Evolutionary conservation across 2,113 vertebrate genomes (phyloP).

Genomic region (Pterocles gutturalis): DNA sequence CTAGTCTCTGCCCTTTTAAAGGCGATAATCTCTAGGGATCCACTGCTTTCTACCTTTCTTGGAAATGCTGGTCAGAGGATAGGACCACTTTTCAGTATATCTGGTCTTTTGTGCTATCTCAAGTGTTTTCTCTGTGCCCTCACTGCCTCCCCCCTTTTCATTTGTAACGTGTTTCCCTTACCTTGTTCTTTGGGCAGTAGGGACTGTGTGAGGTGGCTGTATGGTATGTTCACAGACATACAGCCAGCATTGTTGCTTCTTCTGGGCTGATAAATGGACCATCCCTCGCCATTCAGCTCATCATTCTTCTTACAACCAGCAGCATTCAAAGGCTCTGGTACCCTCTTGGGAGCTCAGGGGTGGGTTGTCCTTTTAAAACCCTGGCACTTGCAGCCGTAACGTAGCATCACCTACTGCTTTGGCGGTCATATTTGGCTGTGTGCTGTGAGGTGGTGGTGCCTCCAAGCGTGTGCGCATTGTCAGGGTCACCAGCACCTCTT

Average conservation of each 20-base stretch:
- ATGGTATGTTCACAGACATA: fast-evolving
- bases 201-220: neutral
- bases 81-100: neutral
- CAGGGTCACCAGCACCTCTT: neutral
- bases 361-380: neutral
- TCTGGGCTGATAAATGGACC: neutral
- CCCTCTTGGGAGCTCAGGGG: neutral
- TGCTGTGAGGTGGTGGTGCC: neutral
- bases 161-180: neutral
- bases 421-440: neutral
- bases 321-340: neutral
- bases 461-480: fast-evolving
- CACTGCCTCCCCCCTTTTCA: neutral
- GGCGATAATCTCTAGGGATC: neutral
- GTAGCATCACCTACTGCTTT: neutral
- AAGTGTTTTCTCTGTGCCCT: neutral
- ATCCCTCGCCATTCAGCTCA: neutral
- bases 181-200: neutral
- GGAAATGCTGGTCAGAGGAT: neutral
- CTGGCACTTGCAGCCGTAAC: neutral
- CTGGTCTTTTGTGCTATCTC: neutral
- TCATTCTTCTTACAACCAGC: neutral
- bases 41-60: neutral
- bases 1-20: neutral
- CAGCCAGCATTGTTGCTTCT: neutral